Conservation (phyloP, 2,888 invertebrate genomes). For the Melinaea marsaeus region DNA sequence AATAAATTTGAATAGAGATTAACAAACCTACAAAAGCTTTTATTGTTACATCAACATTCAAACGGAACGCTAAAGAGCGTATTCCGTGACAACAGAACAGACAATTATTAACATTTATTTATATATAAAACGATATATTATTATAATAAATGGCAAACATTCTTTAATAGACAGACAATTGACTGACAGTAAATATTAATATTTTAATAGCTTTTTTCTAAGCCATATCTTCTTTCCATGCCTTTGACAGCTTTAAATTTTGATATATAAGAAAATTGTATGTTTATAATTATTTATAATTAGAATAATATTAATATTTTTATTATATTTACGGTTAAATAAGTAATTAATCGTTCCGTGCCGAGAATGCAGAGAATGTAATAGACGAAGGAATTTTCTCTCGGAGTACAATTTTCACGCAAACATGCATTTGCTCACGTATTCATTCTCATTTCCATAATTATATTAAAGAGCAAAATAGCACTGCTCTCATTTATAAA, state of each 20-base stretch:
- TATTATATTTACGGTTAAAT: not conserved
- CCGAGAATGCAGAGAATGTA: not conserved
- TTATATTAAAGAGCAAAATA: constrained; percentile 6
- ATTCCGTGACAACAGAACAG: constrained; percentile 2
- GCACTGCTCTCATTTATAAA: not conserved
- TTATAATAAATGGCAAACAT: too few relatives aligned
- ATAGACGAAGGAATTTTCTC: not conserved
- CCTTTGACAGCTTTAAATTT: too few relatives aligned
- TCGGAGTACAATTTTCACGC: not conserved
- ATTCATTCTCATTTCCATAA: constrained; percentile 12
- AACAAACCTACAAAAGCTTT: not conserved
- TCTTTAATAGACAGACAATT: too few relatives aligned
- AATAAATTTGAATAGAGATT: not conserved
- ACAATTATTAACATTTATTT: not conserved
- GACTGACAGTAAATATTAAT: too few relatives aligned
- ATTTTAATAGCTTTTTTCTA: too few relatives aligned
- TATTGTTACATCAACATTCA: not conserved
- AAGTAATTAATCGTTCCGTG: constrained; percentile 1
- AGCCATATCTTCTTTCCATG: too few relatives aligned
- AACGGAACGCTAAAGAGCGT: constrained; percentile 1
- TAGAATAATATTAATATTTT: too few relatives aligned
- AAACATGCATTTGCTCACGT: constrained; percentile 11
- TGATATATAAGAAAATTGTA: too few relatives aligned
- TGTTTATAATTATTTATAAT: too few relatives aligned
- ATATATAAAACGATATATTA: not conserved